Base-by-base conservation (phyloP, 1,140 invertebrate species). In the Drosophila chauvacae region DNA sequence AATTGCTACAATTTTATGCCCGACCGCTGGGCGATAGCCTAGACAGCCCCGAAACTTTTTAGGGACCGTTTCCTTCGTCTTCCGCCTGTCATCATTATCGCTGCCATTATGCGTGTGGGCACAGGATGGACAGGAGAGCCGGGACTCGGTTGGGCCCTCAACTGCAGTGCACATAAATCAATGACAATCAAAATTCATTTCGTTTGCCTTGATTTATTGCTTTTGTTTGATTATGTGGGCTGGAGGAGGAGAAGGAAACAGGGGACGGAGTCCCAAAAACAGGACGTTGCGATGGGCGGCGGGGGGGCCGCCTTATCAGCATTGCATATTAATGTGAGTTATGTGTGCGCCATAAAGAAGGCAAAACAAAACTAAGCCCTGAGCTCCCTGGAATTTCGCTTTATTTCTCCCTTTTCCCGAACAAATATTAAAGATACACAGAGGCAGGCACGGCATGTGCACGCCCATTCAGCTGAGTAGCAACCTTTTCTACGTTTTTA, bases 181-280 rank as follows among this genome's bases (percentile, higher is more conserved):
- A 88, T 88, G 85, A 88, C 85, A 90, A 88, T 88, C 85, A 88
- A 88, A 88, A 88, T 90, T 88, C 85, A 84, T 88, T 88, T 90
- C 85, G 77, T 79, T 78, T 75, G 70, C 81, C 53, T 79, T 90
- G 85, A 88, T 88, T 88, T 88, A 88, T 88, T 88, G 84, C 84
- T 72, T 84, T 84, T 88, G 84, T 90, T 88, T 90, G 84, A 88
- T 88, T 88, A 83, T 66, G 50, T 58, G 76, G 48, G 59, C 61
- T 23, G 18, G 56, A 35, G 42, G 16, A 11, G 47, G 23, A 37
- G 13, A 35, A 20, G 16, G 26, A 51, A 13, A 7, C 11, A 13
- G 50, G 50, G n/a, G 14, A 1, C 42, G 14, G 14, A 35, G 13
- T 30, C n/a, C 44, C 11, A 26, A 26, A 26, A 64, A 33, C 37